Conservation (phyloP, 2,113 vertebrate species). For the Grantiella picta region DNA sequence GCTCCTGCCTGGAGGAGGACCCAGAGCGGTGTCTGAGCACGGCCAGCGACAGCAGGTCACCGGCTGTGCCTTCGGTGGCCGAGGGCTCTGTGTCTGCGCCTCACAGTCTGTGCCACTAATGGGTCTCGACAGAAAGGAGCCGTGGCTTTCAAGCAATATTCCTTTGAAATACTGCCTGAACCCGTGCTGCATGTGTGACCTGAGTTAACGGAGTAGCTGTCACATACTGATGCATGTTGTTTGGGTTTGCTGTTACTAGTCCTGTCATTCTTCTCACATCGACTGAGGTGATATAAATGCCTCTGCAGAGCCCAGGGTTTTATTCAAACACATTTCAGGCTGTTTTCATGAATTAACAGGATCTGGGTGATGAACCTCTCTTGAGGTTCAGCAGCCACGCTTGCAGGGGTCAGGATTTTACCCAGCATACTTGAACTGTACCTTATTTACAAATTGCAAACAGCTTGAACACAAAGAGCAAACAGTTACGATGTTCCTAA, state of each 20-base stretch:
- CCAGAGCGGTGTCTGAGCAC: accelerated
- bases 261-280: not conserved
- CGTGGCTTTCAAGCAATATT: not conserved
- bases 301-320: not conserved
- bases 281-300: not conserved
- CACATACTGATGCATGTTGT: not conserved
- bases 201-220: not conserved
- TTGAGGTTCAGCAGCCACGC: not conserved
- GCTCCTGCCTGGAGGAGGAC: not conserved
- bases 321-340: not conserved
- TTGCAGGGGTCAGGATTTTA: not conserved
- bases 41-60: accelerated
- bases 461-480: not conserved
- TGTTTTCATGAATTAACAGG: not conserved
- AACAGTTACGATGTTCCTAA: not conserved
- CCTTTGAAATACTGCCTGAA: not conserved
- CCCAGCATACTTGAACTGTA: not conserved
- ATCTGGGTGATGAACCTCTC: not conserved
- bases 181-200: not conserved
- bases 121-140: not conserved
- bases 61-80: accelerated
- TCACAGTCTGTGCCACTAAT: not conserved
- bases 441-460: not conserved
- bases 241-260: not conserved
- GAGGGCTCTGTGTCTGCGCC: accelerated